Evolutionary conservation across 2,888 invertebrate genomes (phyloP), one percentile per base, ranked within the genome.

Genomic region (Phyllotreta striolata): DNA sequence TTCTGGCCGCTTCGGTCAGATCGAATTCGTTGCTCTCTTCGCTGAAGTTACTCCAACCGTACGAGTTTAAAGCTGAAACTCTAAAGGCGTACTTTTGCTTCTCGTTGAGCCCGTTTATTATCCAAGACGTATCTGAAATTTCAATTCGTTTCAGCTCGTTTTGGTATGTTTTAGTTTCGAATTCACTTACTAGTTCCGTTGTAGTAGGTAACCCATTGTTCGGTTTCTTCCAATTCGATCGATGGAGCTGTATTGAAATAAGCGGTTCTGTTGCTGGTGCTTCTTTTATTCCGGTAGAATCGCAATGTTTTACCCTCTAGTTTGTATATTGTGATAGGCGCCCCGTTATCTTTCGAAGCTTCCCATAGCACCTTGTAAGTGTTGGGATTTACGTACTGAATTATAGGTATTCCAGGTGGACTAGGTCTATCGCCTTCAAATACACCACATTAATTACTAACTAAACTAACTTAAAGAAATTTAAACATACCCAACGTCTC

Each of bases 11-110:
- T 64, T 79, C 76, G 24, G 72, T 78, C 10, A 86, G 76, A 76
- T 87, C 86, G 72, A 88, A 85, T 39, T 86, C 84, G 37, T 85
- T 84, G 70, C 91, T 92, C 55, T 85, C 82, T 69, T 85, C 82
- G 68, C 93, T 95, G 79, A 89, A 89, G 10, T 88, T 85, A 64
- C 95, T 92, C 88, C 92, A 93, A 14, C 96, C 96, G 79, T 91
- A 89, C 3, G 84, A 83, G 80, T 96, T 96, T 62, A 85, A 83
- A 0, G 95, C 94, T 66, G 89, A 87, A 52, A 93, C 93, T 7
- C 91, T 86, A 77, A 93, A 93, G 58, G 85, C 83, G 72, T 91
- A 90, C 54, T 87, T 84, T 24, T 86, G 82, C 63, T 87, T 86
- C 14, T 85, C 84, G 58, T 86, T 85, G 56, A 89, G 82, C 10